These are phyloP conservation scores for Mimachlamys varia DNA, from an alignment of 2,888 invertebrate species.

Conservation along the genomic window DNA sequence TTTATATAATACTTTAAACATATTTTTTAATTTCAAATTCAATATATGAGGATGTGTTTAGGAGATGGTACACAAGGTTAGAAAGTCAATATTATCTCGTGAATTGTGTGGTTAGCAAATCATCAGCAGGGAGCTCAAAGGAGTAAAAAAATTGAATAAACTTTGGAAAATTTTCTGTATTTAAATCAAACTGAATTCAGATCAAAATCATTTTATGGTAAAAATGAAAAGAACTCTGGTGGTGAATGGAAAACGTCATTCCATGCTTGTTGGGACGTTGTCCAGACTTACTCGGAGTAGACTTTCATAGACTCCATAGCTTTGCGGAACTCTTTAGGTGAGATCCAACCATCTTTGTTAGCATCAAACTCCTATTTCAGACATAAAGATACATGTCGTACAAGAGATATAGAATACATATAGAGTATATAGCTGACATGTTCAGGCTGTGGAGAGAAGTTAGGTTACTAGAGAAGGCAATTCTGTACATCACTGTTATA, in stretches of 20 bases:
- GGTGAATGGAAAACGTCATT: constrained; percentile 15
- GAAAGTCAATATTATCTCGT: too few species aligned
- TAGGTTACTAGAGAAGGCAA: neutral
- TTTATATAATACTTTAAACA: too few species aligned
- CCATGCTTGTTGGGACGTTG: neutral
- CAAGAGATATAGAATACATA: constrained; percentile 36
- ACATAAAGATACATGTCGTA: constrained; percentile 36
- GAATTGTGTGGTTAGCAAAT: too few species aligned
- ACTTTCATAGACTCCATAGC: constrained; percentile 99
- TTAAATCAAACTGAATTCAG: too few species aligned
- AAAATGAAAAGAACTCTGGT: neutral
- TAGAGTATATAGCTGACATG: neutral
- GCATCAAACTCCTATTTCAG: constrained; percentile 87
- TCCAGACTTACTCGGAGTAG: constrained; percentile 86
- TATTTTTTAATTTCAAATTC: too few species aligned
- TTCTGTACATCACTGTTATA: neutral
- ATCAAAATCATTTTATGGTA: too few species aligned
- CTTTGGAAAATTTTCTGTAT: too few species aligned
- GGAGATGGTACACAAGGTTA: too few species aligned
- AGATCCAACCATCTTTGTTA: constrained; percentile 98
- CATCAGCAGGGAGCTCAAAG: too few species aligned
- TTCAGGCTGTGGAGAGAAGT: constrained; percentile 2
- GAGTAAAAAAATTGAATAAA: too few species aligned
- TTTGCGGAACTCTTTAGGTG: constrained; percentile 98
- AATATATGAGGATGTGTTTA: too few species aligned